phyloP scores from a whole-genome alignment of 2,113 vertebrate genomes.

The Anguilla japonica region DNA sequence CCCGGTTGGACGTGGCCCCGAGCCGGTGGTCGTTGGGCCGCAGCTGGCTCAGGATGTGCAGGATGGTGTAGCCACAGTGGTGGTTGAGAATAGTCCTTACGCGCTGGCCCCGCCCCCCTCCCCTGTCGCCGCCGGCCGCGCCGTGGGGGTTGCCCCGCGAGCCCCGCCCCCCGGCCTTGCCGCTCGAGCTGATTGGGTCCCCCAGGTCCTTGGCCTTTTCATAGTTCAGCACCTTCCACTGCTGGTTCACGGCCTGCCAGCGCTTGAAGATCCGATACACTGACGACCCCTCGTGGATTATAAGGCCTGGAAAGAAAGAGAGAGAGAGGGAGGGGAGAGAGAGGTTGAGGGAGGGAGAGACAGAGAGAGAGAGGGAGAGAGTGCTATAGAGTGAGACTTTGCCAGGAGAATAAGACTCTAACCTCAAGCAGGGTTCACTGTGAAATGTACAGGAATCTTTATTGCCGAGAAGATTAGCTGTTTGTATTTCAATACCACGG shows the following conservation, averaged over 20 bases:
- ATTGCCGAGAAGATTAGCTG: slow-evolving; percentile 61
- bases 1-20: slow-evolving; percentile 70
- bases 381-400: neutral
- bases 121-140: slow-evolving; percentile 54
- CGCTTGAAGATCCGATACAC: slow-evolving; percentile 87
- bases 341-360: neutral
- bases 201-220: slow-evolving; percentile 83
- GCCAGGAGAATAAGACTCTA: slow-evolving; percentile 21
- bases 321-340: neutral
- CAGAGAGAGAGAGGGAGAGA: neutral
- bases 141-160: slow-evolving; percentile 69
- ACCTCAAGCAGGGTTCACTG: slow-evolving; percentile 67
- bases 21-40: slow-evolving; percentile 74
- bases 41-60: slow-evolving; percentile 83
- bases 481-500: neutral
- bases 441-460: slow-evolving; percentile 66
- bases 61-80: slow-evolving; percentile 82
- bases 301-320: slow-evolving; percentile 64
- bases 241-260: slow-evolving; percentile 86
- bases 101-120: slow-evolving; percentile 65
- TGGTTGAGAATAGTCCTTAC: slow-evolving; percentile 82
- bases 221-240: slow-evolving; percentile 88
- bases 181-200: slow-evolving; percentile 68
- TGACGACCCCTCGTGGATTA: slow-evolving; percentile 85
- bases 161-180: slow-evolving; percentile 63